phyloP scores from a whole-genome alignment of 2,888 invertebrate species.

The Galerucella nymphaeae region DNA sequence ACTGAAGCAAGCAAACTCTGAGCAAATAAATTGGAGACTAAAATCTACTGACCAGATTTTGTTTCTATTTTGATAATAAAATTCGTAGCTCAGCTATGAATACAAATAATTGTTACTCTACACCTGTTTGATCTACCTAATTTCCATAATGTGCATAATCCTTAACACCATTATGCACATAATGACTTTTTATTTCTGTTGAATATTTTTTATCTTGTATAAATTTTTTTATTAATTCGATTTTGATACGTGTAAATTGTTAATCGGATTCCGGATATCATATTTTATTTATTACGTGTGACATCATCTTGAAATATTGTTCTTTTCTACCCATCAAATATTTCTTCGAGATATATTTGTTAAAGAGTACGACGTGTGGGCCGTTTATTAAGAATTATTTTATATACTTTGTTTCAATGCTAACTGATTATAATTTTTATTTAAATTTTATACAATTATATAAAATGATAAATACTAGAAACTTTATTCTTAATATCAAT shows the following conservation, averaged over 20 bases:
- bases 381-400: conserved; percentile 9
- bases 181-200: not conserved
- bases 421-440: not conserved
- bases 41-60: not conserved
- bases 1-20: too few species aligned
- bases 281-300: conserved; percentile 16
- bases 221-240: conserved; percentile 18
- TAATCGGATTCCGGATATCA: conserved; percentile 10
- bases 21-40: too few species aligned
- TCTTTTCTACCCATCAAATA: not conserved
- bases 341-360: not conserved
- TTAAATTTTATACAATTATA: not conserved
- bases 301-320: conserved; percentile 16
- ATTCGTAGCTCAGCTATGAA: not conserved
- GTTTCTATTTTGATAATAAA: not conserved
- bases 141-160: too few species aligned
- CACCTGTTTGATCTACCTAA: not conserved
- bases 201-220: not conserved
- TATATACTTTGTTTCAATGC: not conserved
- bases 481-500: too few species aligned
- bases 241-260: conserved; percentile 8
- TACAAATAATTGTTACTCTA: not conserved
- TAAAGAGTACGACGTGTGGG: not conserved
- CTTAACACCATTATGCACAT: not conserved
- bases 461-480: not conserved